Base-by-base conservation (phyloP, 2,113 vertebrate species). In the Dipodomys spectabilis region DNA sequence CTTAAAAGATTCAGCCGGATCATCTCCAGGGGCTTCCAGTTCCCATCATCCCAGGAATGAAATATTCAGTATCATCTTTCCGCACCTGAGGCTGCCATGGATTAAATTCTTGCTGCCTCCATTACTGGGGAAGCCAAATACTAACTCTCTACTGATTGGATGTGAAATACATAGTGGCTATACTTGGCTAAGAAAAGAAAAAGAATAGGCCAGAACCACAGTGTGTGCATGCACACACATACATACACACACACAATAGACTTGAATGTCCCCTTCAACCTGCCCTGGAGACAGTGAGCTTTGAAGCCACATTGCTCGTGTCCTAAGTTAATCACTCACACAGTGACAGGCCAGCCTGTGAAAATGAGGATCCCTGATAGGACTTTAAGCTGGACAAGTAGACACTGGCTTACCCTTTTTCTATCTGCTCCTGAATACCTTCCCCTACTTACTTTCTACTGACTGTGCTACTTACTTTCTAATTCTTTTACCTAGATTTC, bases 11-110 rank as follows among this genome's bases (percentile, higher is more conserved):
- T 95, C 96, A 97, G 83, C 94, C 95, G 93, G 94, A 96, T 97
- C 92, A 79, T 97, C 97, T 97, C 96, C 69, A 90, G 97, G 88
- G 97, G 83, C 95, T 95, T 96, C 95, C 82, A 94, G 92, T 88
- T 98, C 93, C 97, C 97, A 93, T 94, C 91, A 97, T 96, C 93
- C 91, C 96, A 86, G 95, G 97, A 97, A 97, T 97, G 94, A 68
- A 95, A 93, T 93, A 87, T 97, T 97, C 93, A 96, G 93, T 96
- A 96, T 62, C 95, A 95, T 96, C 79, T 85, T 65, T 35, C 90
- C 84, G 96, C 93, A 97, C 89, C 87, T 96, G 90, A 73, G 90
- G 92, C 80, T 97, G 60, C 90, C 94, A 82, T 65, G 82, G 95
- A 97, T 82, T 84, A 94, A 18, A 94, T 90, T 91, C 94, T 77